Evolutionary conservation across 1,140 invertebrate species (phyloP).

Genomic region (Parasteatoda tepidariorum): DNA sequence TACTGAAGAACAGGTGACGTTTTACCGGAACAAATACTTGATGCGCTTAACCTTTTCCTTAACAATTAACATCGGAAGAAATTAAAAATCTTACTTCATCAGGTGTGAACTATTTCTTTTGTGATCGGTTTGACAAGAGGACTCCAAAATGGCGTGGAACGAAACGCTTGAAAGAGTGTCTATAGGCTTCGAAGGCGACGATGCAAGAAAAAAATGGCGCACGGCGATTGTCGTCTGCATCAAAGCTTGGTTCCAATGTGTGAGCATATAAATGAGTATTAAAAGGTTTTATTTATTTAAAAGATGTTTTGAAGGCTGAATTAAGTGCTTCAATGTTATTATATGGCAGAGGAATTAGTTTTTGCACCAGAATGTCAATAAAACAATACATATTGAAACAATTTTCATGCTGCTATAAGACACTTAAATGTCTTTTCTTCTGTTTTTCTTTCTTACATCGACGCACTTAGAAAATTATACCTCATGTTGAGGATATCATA

Average conservation of each 20-base stretch:
- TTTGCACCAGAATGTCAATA: too few relatives aligned
- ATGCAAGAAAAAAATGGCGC: constrained; percentile 21
- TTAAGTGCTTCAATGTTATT: constrained; percentile 1
- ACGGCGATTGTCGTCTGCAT: constrained; percentile 30
- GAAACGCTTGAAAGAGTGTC: constrained; percentile 24
- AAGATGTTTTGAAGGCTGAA: constrained; percentile 13
- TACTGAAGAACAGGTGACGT: constrained; percentile 30
- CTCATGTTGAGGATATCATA: too few relatives aligned
- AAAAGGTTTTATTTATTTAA: constrained; percentile 12
- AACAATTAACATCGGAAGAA: constrained; percentile 51
- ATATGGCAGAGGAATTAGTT: too few relatives aligned
- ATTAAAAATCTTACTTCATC: constrained; percentile 52
- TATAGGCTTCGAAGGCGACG: constrained; percentile 34
- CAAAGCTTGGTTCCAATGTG: constrained; percentile 34
- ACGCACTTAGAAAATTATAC: too few relatives aligned
- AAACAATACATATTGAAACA: too few relatives aligned
- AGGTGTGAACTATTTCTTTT: constrained; percentile 53
- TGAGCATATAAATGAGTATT: constrained; percentile 15
- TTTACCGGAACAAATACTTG: constrained; percentile 51
- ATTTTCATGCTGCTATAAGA: too few relatives aligned
- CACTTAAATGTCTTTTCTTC: too few relatives aligned
- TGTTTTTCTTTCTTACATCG: too few relatives aligned
- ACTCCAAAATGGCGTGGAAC: constrained; percentile 26
- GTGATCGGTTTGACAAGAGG: constrained; percentile 28
- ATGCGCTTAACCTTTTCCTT: constrained; percentile 48